Base-by-base conservation (phyloP, 2,113 vertebrate species). In the Petaurus breviceps region DNA sequence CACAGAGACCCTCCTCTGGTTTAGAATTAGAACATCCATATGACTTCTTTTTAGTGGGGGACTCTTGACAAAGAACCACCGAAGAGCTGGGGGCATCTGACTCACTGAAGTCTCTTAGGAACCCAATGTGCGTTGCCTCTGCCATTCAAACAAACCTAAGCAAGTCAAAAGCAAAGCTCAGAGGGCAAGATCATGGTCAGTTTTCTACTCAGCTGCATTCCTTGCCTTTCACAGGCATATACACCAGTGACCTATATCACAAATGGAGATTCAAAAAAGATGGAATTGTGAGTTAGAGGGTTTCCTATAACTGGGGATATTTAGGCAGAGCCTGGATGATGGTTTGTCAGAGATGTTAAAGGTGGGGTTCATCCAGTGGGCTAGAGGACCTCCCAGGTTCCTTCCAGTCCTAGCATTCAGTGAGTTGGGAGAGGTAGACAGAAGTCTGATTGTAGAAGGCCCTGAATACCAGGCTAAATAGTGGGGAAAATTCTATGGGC, bases 251-350 rank as follows among this genome's bases (percentile, higher is more conserved):
- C 16, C 37, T 77, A 22, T 77, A 19, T n/a, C 68, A 77, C 68
- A 77, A 19, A 77, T 19, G 19, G 14, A 77, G 37, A 77, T 77
- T 77, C 37, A 4, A n/a, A n/a, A 19, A 19, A 77, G 31, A 77
- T 19, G 16, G 8, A 77, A 61, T 16, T 77, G 47, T 28, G 3
- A 19, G 23, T 19, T 0, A 14, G 28, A 9, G 84, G 25, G 37
- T 6, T 16, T 3, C 91, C 28, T 22, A 6, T 43, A n/a, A 0
- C 23, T 2, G 6, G 22, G 9, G 16, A 50, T 7, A 1, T 0
- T 22, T 0, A 14, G 52, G 89, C n/a, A 23, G 3, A 77, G 14
- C 11, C 1, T n/a, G 12, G 12, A 77, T 19, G 31, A 77, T 37
- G 28, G 26, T 57, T 31, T 68, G 61, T 77, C 31, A n/a, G 31